These are phyloP conservation scores for Stenchaetothrips biformis DNA, from an alignment of 2,888 invertebrate genomes.

Conservation along the genomic window DNA sequence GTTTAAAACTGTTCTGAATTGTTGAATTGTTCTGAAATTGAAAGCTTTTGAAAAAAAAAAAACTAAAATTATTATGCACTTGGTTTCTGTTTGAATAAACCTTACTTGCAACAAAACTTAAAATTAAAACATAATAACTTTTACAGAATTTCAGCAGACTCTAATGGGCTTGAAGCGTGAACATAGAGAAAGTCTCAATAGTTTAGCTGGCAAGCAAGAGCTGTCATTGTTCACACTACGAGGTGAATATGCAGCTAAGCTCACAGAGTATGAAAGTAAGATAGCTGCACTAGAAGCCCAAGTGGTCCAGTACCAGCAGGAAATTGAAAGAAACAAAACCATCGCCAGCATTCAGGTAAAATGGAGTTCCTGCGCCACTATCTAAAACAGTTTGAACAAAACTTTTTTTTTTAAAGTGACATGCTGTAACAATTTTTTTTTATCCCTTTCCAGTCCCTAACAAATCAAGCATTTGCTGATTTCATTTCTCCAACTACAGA, in stretches of 20 bases:
- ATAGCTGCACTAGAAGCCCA: conserved; percentile 47
- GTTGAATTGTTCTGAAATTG: neutral
- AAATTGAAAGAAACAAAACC: conserved; percentile 57
- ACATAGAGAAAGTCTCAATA: conserved; percentile 46
- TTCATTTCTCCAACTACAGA: conserved; percentile 49
- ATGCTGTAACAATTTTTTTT: neutral
- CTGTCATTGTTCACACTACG: conserved; percentile 41
- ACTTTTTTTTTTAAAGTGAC: neutral
- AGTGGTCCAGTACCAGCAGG: conserved; percentile 45
- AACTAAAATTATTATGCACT: neutral
- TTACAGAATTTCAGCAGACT: conserved; percentile 43
- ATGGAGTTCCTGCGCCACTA: too few species aligned
- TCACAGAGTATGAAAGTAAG: conserved; percentile 46
- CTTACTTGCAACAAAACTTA: neutral
- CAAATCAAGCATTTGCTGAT: conserved; percentile 52
- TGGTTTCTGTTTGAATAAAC: neutral
- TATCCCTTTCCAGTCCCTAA: conserved; percentile 46
- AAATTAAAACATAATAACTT: neutral
- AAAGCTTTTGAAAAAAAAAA: too few species aligned
- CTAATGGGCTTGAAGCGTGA: conserved; percentile 47
- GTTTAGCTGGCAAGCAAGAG: conserved; percentile 43
- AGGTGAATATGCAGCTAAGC: conserved; percentile 45
- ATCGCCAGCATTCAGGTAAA: conserved; percentile 52
- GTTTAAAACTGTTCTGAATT: too few species aligned
- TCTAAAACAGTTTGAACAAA: neutral